These are phyloP conservation scores for Diarsia mendica DNA, from an alignment of 2,888 invertebrate genomes.

Conservation along the genomic window DNA sequence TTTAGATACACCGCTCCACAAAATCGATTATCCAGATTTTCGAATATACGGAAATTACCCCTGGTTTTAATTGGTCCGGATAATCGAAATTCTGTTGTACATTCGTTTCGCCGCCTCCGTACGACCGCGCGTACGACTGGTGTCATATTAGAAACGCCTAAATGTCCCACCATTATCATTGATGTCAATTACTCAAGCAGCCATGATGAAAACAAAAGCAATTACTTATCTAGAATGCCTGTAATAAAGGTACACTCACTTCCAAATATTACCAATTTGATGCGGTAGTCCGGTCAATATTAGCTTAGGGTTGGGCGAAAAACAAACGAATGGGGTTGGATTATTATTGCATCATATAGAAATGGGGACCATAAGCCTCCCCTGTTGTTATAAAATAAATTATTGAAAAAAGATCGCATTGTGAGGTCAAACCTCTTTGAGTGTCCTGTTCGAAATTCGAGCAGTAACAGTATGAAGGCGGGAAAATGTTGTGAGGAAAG, in stretches of 20 bases:
- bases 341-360: constrained; percentile 39
- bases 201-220: constrained; percentile 32
- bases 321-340: constrained; percentile 33
- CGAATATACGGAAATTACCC: too few species aligned
- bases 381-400: constrained; percentile 3
- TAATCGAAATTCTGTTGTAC: too few species aligned
- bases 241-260: constrained; percentile 18
- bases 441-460: neutral
- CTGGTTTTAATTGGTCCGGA: too few species aligned
- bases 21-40: too few species aligned
- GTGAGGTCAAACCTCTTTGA: constrained; percentile 3
- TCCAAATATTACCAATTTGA: constrained; percentile 38
- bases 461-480: neutral
- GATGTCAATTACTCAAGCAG: constrained; percentile 16
- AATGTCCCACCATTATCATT: neutral
- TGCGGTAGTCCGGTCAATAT: constrained; percentile 38
- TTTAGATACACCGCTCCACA: too few species aligned
- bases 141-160: neutral
- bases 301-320: constrained; percentile 46
- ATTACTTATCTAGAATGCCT: constrained; percentile 25
- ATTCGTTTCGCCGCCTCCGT: too few species aligned
- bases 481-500: too few species aligned
- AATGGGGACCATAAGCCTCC: constrained; percentile 9
- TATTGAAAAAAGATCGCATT: neutral
- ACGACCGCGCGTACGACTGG: neutral